Evolutionary conservation across 2,888 invertebrate species (phyloP).

Genomic region (Tortricodes alternella): DNA sequence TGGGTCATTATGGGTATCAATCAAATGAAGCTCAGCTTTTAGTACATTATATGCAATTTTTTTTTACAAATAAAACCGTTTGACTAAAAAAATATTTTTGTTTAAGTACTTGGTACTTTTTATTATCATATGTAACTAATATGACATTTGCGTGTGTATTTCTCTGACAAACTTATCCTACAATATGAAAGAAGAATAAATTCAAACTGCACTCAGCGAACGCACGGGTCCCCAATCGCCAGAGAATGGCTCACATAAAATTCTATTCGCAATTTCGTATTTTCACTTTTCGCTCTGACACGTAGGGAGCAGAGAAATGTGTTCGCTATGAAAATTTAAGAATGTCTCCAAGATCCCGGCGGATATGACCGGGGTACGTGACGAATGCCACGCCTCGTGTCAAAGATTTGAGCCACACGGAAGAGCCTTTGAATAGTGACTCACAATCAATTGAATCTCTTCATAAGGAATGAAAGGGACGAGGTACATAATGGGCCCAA

Average conservation of each 20-base stretch:
- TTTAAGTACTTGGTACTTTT: no score
- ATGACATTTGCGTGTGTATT: no score
- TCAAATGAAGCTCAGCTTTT: conserved; percentile 11
- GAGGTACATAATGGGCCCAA: no score
- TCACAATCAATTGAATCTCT: neutral
- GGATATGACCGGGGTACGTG: conserved; percentile 65
- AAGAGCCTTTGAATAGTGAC: conserved; percentile 6
- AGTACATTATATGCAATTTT: no score
- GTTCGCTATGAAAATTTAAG: conserved; percentile 73
- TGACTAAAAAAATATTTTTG: no score
- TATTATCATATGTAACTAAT: no score
- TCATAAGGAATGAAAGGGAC: no score
- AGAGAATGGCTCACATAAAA: conserved; percentile 47
- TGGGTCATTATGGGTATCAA: no score
- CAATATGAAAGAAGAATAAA: neutral
- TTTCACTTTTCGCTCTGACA: conserved; percentile 65
- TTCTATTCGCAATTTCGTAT: conserved; percentile 64
- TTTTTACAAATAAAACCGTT: no score
- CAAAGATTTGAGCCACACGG: conserved; percentile 8
- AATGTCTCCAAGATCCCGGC: conserved; percentile 59
- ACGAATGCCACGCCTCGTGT: conserved; percentile 50
- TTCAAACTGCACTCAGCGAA: conserved; percentile 9
- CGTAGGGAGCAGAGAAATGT: conserved; percentile 46
- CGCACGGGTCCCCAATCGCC: conserved; percentile 22
- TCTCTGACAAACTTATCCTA: conserved; percentile 4